Evolutionary conservation across 2,113 vertebrate genomes (phyloP).

Genomic region (Protobothrops flavoviridis): DNA sequence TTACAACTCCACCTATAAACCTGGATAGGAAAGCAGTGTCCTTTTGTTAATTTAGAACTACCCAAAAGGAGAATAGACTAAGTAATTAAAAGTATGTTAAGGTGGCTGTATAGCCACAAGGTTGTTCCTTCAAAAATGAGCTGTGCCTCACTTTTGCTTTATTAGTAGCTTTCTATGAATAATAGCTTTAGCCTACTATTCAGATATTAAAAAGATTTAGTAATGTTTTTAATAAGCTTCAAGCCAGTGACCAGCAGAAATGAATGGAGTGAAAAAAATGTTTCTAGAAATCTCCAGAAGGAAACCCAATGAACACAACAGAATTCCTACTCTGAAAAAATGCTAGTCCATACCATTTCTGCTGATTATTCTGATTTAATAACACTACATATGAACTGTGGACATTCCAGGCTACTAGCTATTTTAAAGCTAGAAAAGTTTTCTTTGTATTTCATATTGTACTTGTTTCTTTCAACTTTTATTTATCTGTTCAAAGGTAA

Average conservation of each 20-base stretch:
- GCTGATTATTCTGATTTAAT: constrained; percentile 11
- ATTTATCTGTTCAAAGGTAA: constrained; percentile 6
- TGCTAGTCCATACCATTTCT: background rate
- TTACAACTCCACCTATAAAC: background rate
- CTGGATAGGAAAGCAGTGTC: background rate
- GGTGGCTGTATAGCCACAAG: background rate
- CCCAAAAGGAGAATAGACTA: background rate
- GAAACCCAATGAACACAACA: background rate
- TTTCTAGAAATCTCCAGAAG: background rate
- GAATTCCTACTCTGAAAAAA: background rate
- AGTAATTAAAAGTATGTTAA: background rate
- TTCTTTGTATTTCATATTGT: constrained; percentile 29
- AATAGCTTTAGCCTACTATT: background rate
- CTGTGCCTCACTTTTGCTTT: background rate
- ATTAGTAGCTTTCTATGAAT: background rate
- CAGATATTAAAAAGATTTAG: background rate
- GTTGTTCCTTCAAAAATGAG: background rate
- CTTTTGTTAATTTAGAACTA: background rate
- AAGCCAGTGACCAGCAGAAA: background rate
- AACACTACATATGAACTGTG: constrained; percentile 45
- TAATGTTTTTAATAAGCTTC: background rate
- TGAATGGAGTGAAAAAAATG: background rate
- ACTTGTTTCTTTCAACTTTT: constrained; percentile 15
- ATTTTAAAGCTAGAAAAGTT: background rate
- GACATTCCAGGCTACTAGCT: constrained; percentile 11